Evolutionary conservation across 2,113 vertebrate species (phyloP), one percentile per base, ranked within the genome.

Genomic region (Apodemus speciosus): DNA sequence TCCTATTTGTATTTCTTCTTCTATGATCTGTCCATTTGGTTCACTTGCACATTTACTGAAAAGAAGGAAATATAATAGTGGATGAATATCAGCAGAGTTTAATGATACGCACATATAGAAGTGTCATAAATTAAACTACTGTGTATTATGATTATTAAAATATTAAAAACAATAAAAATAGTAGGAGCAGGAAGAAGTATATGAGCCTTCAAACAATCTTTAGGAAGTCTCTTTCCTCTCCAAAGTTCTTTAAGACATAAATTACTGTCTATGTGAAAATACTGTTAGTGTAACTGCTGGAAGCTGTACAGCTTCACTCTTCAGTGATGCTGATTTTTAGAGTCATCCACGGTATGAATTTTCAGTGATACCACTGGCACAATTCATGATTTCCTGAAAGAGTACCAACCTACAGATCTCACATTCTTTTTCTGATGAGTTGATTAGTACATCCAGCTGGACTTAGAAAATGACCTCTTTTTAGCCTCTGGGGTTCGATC

Each of bases 161-260:
- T 7, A 64, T 10, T 84, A 84, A 64, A 20, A 43, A 6, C 9
- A 56, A 46, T n/a, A n/a, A 68, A 46, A 49, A 83, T 38, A 85
- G 23, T 43, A 40, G 27, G 32, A 25, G 8, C 0, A 30, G 0
- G 30, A 1, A 32, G 6, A 32, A 20, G 9, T 4, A 64, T 2
- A 20, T 46, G 9, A 64, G 15, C 25, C 25, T 84, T 84, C 58
- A 32, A 3, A 20, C 18, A 4, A 46, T 20, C 58, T 43, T 64
- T 9, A 32, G 80, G 16, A 84, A 16, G 15, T 18, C 15, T 1
- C 3, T 32, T 10, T 3, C 21, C 4, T 46, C 23, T 14, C 30
- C 32, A 66, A 35, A 49, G 27, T 35, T 66, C 4, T 21, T 35
- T 85, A 85, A 85, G 30, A 35, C 30, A 30, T 5, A 66, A 49